Evolutionary conservation across 2,888 invertebrate genomes (phyloP), one percentile per base, ranked within the genome.

Genomic region (Prostheceraeus crozeri): DNA sequence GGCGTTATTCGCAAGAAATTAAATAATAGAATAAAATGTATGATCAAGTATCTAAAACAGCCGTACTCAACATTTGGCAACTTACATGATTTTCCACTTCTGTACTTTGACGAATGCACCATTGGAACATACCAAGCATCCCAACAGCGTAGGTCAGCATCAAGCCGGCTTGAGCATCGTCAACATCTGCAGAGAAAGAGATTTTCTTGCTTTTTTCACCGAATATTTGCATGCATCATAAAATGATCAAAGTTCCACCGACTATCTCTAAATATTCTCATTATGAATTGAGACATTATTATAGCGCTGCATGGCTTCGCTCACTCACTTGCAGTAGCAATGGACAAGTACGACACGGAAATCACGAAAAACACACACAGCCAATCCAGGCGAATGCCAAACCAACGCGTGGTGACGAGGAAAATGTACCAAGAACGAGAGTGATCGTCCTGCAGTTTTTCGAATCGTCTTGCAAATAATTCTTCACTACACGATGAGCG

Each of bases 141-240:
- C 75, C 69, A 66, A 75, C 71, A 27, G 73, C 69, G 64, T 75
- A 75, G 2, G 72, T 73, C 62, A 76, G 65, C 27, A 71, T 70
- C 35, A 76, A 60, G 28, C 75, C 75, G n/a, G 73, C 73, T 52
- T 70, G 57, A 3, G 73, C 72, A 21, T 71, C 71, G 73, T 91
- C 89, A 70, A 94, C 89, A 73, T 94, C 83, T 77, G 96, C 94
- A n/a, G n/a, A n/a, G 1, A 94, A 91, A 1, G 93, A 87, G 0
- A 94, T 91, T 68, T 94, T 90, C 76, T 94, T 94, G 0, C 93
- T 90, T 79, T 96, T n/a, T n/a, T n/a, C n/a, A n/a, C n/a, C n/a
- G n/a, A n/a, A n/a, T n/a, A n/a, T n/a, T n/a, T n/a, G n/a, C n/a
- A n/a, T n/a, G n/a, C n/a, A n/a, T n/a, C n/a, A 14, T 10, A 6